Evolutionary conservation across 2,113 vertebrate species (phyloP), one percentile per base, ranked within the genome.

Genomic region (Corydoras maculifer): DNA sequence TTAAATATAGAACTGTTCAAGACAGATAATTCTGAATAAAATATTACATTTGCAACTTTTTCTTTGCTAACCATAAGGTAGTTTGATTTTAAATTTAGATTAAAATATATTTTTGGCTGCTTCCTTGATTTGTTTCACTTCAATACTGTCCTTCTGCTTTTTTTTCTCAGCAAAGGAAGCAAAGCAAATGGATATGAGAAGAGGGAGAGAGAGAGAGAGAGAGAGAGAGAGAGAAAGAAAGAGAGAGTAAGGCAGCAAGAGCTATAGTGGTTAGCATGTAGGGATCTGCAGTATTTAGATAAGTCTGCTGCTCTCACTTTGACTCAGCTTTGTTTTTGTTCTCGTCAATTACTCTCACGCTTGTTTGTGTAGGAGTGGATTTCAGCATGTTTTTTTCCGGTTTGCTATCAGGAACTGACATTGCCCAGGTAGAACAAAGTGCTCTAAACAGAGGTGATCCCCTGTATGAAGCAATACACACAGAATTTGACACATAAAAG

Each of bases 371-470:
- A 51, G 69, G 68, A 68, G 75, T 12, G 13, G 61, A 63, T 68
- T 72, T 69, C 13, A 53, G 66, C 29, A 32, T 71, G 43, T 51
- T 49, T 69, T 64, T 68, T 61, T 67, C 68, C 59, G 63, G 69
- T 76, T 35, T 68, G 64, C 65, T 79, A 72, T 77, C 75, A 69
- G 72, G 69, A 79, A 72, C 69, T 77, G 75, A 79, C 55, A 72
- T 57, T 60, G 68, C 60, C 32, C 65, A 69, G 72, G 76, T 55
- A 59, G 70, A 62, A 70, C 58, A 67, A 43, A 68, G 53, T 29
- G 65, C 70, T 59, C 30, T 64, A 55, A 72, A 74, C 51, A 55
- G 62, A 76, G 77, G 74, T 74, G 68, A 76, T 76, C 71, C 64
- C 77, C 74, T 58, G 61, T 30, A 49, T 15, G 6, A 59, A n/a